These are phyloP conservation scores for Craseonycteris thonglongyai DNA, from an alignment of 2,113 vertebrate species.

Conservation along the genomic window DNA sequence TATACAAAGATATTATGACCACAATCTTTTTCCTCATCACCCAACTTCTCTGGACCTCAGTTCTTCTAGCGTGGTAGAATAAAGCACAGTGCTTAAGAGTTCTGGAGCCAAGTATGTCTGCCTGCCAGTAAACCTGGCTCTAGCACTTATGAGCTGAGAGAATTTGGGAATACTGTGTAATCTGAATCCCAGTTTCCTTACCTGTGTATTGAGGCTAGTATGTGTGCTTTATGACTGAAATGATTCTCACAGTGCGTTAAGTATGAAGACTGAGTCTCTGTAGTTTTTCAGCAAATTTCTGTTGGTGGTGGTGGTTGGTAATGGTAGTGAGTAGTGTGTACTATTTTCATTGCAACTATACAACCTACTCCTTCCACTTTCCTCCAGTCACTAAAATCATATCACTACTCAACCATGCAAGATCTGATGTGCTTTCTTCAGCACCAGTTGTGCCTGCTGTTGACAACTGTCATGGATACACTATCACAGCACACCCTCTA, in stretches of 20 bases:
- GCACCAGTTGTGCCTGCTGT: neutral
- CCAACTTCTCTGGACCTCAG: neutral
- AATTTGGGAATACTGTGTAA: neutral
- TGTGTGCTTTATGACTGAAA: neutral
- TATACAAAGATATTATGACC: neutral
- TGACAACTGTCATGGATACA: neutral
- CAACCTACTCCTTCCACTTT: neutral
- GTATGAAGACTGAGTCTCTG: neutral
- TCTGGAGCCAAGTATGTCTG: neutral
- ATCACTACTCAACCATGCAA: neutral
- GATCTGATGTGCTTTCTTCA: neutral
- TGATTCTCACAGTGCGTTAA: neutral
- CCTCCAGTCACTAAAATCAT: neutral
- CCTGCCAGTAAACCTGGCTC: neutral
- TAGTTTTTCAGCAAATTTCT: neutral
- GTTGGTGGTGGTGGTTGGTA: neutral
- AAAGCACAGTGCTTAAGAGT: neutral
- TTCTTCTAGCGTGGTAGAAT: neutral
- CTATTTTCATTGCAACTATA: neutral
- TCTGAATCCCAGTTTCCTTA: neutral
- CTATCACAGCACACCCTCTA: neutral
- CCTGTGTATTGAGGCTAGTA: neutral
- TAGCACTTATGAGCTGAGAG: neutral
- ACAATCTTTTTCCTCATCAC: neutral
- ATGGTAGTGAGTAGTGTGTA: neutral